Evolutionary conservation across 2,888 invertebrate species (phyloP).

Genomic region (Seladonia tumulorum): DNA sequence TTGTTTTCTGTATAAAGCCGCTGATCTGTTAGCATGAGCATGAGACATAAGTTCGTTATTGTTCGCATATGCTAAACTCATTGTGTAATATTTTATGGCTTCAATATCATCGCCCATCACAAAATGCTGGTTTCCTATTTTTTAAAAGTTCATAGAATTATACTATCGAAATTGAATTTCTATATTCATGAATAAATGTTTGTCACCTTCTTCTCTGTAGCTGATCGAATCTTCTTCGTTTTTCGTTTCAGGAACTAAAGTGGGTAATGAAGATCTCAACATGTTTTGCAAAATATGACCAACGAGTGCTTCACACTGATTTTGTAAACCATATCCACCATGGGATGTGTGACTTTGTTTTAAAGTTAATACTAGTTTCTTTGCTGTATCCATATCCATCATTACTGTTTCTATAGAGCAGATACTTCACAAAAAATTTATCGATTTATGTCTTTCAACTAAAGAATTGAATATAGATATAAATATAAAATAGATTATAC

Average conservation of each 20-base stretch:
- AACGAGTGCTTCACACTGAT: slow-evolving; percentile 80
- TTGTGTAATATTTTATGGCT: slow-evolving; percentile 81
- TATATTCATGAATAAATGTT: slow-evolving; percentile 1
- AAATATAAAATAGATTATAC: slow-evolving; percentile 12
- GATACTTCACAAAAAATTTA: slow-evolving; percentile 4
- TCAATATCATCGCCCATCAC: slow-evolving; percentile 80
- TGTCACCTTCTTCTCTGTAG: slow-evolving; percentile 81
- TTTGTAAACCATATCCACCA: slow-evolving; percentile 81
- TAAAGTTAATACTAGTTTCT: slow-evolving; percentile 78
- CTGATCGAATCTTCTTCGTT: slow-evolving; percentile 77
- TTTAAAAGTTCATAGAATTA: slow-evolving; percentile 14
- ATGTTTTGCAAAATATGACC: slow-evolving; percentile 81
- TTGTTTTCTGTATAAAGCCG: slow-evolving; percentile 80
- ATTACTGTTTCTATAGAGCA: slow-evolving; percentile 8
- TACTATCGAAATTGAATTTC: slow-evolving; percentile 1
- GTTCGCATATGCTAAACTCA: slow-evolving; percentile 80
- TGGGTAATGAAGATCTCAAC: slow-evolving; percentile 78
- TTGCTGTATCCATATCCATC: slow-evolving; percentile 78
- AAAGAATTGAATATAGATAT: slow-evolving; percentile 12
- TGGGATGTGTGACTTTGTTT: slow-evolving; percentile 76
- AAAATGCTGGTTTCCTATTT: slow-evolving; percentile 80
- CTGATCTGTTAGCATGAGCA: slow-evolving; percentile 83
- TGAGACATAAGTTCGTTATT: slow-evolving; percentile 78
- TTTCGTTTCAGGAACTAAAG: slow-evolving; percentile 75
- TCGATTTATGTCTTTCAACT: not conserved